These are phyloP conservation scores for Dermatemys mawii DNA, from an alignment of 2,113 vertebrate genomes.

Conservation along the genomic window DNA sequence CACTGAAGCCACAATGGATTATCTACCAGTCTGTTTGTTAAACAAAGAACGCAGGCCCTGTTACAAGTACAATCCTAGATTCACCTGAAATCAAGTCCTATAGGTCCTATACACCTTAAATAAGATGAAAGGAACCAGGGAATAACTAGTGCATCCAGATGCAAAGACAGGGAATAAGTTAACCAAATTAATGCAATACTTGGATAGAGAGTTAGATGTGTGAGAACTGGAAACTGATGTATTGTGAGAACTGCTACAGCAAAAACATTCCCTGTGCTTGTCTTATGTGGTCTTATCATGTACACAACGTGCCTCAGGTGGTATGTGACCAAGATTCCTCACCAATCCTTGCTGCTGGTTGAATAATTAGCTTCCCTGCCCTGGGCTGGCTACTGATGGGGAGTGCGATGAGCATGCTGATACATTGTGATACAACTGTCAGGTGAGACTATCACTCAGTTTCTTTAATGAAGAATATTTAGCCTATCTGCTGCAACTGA, in stretches of 20 bases:
- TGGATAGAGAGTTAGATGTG: background rate
- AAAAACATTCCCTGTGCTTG: background rate
- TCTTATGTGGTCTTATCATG: no score
- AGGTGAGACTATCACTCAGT: background rate
- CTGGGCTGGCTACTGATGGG: rapidly evolving
- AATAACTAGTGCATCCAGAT: constrained; percentile 44
- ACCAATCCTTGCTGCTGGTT: no score
- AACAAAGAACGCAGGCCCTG: background rate
- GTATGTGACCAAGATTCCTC: no score
- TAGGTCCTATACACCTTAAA: background rate
- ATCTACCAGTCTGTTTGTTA: constrained; percentile 54
- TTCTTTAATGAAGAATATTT: background rate
- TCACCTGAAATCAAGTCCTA: constrained; percentile 1
- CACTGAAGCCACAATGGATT: constrained; percentile 19
- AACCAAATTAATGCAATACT: constrained; percentile 59
- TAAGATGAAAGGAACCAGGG: background rate
- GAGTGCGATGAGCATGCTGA: background rate
- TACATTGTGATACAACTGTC: background rate
- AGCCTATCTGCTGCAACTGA: background rate
- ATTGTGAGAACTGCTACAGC: background rate
- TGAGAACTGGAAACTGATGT: background rate
- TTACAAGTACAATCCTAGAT: background rate
- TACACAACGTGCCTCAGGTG: no score
- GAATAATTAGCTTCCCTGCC: no score
- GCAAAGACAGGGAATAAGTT: constrained; percentile 66